Percentiles rank a stretch among this genome's conserved stretches.
Evolutionary conservation across 2,888 invertebrate genomes (phyloP).

Genomic region (Brachypalpus laphriformis): DNA sequence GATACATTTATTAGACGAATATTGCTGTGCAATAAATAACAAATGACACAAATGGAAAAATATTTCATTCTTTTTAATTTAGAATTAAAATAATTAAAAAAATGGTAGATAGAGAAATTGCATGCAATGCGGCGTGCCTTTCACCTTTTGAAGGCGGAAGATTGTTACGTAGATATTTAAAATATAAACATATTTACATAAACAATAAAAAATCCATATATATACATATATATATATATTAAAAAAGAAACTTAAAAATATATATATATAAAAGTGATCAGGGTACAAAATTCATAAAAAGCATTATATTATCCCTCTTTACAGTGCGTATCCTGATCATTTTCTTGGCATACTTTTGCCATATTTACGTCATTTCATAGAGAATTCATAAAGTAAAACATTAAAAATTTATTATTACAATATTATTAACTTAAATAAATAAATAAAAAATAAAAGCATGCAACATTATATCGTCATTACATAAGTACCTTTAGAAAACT

Average conservation of each 20-base stretch:
- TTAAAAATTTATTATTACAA: constrained; percentile 27
- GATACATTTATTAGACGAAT: constrained; percentile 66
- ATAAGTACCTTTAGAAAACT: constrained; percentile 72
- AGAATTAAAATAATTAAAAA: constrained; percentile 52
- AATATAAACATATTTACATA: constrained; percentile 70
- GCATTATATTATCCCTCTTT: constrained; percentile 45
- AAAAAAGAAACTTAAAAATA: constrained; percentile 22
- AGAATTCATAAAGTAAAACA: constrained; percentile 47
- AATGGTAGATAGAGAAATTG: constrained; percentile 68
- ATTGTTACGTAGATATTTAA: constrained; percentile 70
- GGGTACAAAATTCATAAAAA: constrained; percentile 42
- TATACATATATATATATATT: constrained; percentile 15
- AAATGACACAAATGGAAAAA: constrained; percentile 62
- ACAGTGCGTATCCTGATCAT: constrained; percentile 49
- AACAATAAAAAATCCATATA: constrained; percentile 32
- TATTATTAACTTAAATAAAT: constrained; percentile 29
- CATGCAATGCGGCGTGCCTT: constrained; percentile 68
- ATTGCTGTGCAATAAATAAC: constrained; percentile 75
- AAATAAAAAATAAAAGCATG: constrained; percentile 56
- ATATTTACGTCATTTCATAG: constrained; percentile 50
- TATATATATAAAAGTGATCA: constrained; percentile 34
- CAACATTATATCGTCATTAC: constrained; percentile 73
- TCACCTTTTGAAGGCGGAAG: constrained; percentile 65
- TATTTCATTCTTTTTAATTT: constrained; percentile 69
- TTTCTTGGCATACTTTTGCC: constrained; percentile 62